Conservation (phyloP, 2,113 vertebrate genomes). For the Diphyllodes magnificus region DNA sequence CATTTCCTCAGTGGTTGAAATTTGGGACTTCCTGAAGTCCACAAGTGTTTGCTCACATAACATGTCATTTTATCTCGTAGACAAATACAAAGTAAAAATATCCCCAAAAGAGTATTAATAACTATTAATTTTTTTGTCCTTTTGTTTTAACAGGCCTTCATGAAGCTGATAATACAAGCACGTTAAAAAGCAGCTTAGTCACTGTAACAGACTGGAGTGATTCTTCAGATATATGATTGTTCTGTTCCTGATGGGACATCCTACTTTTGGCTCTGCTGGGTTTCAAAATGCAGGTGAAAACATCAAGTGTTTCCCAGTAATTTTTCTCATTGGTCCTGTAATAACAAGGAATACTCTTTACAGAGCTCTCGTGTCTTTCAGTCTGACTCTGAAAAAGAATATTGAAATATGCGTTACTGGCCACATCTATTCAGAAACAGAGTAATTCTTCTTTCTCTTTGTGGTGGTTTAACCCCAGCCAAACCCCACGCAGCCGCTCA, state of each 20-base stretch:
- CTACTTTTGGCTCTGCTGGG: not conserved
- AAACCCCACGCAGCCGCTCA: rapidly evolving
- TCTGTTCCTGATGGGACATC: not conserved
- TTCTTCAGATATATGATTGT: constrained; percentile 72
- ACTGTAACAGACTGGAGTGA: constrained; percentile 85
- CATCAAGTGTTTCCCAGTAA: not conserved
- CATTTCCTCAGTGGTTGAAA: not conserved
- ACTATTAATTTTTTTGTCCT: not conserved
- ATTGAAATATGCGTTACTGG: not conserved
- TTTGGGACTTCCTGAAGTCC: not conserved
- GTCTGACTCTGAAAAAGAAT: not conserved
- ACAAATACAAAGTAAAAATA: not conserved
- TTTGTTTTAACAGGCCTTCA: constrained; percentile 70
- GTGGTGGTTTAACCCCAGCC: not conserved
- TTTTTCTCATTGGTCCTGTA: not conserved
- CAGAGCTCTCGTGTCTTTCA: constrained; percentile 8
- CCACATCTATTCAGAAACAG: not conserved
- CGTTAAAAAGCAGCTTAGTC: constrained; percentile 83
- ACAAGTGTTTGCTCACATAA: not conserved
- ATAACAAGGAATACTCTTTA: not conserved
- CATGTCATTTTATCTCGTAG: not conserved
- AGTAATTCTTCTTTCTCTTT: not conserved
- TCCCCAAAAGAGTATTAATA: not conserved
- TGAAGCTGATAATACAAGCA: constrained; percentile 80
- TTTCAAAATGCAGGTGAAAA: not conserved